Base-by-base conservation (phyloP, 92 coral and sea anemone species). In the Siderastrea siderea region DNA sequence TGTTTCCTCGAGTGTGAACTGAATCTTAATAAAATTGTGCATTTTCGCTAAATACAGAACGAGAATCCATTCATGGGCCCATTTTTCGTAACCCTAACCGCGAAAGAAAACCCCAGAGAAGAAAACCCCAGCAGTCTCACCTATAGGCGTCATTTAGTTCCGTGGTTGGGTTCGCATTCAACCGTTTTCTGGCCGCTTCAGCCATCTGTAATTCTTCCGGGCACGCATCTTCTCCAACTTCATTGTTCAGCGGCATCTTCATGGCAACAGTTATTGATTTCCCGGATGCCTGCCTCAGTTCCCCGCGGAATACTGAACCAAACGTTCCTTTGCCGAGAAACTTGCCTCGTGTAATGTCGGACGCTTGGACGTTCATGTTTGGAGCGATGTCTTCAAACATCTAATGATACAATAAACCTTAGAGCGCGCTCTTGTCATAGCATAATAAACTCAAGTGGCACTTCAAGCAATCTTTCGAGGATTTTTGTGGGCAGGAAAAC, bases 171-270 rank as follows among this genome's bases (percentile, higher is more conserved):
- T 94, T 95, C 65, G 94, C 98, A 86, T 80, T 78, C 64, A 94
- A 79, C 26, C 95, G 93, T 60, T 97, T 91, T 84, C 81, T 93
- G 1, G 99, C 98, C 26, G 99, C 99, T 71, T 92, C 98, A 46
- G 98, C 98, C 13, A 95, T 95, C 52, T 96, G 98, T 47, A 76
- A 81, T 70, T 95, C 99, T 72, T 95, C 99, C 38, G 94, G 94
- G 0, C 76, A 90, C 14, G 99, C 97, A 68, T 95, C 96, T n/a
- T 92, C 98, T 0, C 94, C 98, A 13, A 94, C 93, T 69, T 97
- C 98, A 71, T 94, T 89, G 90, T 97, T 95, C 94, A 97, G 94
- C 79, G 99, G 99, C 99, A 97, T 95, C 91, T 97, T 97, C 97
- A 97, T 93, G 84, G 99, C 99, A 51, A 97, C 90, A 17, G 91